Conservation (phyloP, 2,113 vertebrate species). For the Festucalex cinctus region DNA sequence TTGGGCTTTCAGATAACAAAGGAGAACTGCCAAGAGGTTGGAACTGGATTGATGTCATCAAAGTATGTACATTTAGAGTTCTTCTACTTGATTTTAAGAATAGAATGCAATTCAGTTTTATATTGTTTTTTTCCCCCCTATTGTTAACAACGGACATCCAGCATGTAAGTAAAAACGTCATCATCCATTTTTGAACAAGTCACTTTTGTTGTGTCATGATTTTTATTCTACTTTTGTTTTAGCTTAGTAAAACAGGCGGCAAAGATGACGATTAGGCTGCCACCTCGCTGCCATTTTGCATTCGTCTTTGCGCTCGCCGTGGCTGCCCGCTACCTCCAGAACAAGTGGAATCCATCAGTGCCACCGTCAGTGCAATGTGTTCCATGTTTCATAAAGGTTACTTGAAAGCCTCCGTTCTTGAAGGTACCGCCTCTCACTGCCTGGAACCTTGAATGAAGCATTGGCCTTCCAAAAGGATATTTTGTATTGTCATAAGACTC, state of each 20-base stretch:
- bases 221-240: slow-evolving; percentile 29
- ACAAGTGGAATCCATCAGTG: neutral
- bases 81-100: slow-evolving; percentile 16
- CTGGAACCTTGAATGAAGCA: slow-evolving; percentile 4
- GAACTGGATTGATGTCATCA: slow-evolving; percentile 97
- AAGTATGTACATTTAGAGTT: slow-evolving; percentile 73
- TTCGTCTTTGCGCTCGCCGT: slow-evolving; percentile 4
- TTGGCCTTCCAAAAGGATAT: neutral
- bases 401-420: slow-evolving; percentile 2
- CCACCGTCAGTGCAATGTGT: neutral
- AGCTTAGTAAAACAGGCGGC: slow-evolving; percentile 95
- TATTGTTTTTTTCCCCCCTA: neutral
- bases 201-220: slow-evolving; percentile 14
- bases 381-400: neutral
- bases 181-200: rapidly evolving
- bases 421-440: slow-evolving; percentile 35
- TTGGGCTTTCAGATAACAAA: slow-evolving; percentile 80
- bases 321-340: slow-evolving; percentile 9
- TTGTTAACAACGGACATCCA: slow-evolving; percentile 12
- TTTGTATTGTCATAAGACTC: slow-evolving; percentile 5
- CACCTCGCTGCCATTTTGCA: slow-evolving; percentile 11
- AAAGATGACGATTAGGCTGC: slow-evolving; percentile 83
- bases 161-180: slow-evolving; percentile 56
- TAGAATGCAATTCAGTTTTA: neutral
- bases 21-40: slow-evolving; percentile 94